phyloP scores from a whole-genome alignment of 2,113 vertebrate species.

The Dolichotis patagonum region DNA sequence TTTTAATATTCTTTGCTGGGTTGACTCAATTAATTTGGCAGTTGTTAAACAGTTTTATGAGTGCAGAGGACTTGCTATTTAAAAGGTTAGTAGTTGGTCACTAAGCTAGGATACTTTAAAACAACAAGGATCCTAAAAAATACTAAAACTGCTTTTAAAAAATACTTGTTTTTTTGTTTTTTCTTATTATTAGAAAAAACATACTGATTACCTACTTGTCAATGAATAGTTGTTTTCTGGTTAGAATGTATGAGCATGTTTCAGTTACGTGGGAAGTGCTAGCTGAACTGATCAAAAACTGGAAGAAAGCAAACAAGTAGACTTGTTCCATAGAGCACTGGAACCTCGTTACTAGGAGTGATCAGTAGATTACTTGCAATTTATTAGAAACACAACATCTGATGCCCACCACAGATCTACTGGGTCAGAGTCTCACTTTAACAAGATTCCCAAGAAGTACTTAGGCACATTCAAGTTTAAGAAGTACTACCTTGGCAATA shows the following conservation, averaged over 20 bases:
- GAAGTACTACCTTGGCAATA: neutral
- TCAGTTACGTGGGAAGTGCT: neutral
- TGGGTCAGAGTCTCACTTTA: slow-evolving; percentile 26
- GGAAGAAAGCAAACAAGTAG: neutral
- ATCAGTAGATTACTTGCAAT: neutral
- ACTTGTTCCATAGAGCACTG: neutral
- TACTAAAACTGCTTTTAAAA: neutral
- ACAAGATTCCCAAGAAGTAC: neutral
- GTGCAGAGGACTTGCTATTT: neutral
- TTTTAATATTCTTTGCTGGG: neutral
- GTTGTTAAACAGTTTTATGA: slow-evolving; percentile 35
- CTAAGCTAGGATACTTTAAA: neutral
- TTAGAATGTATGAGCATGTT: neutral
- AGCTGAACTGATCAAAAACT: neutral
- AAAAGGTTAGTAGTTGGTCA: neutral
- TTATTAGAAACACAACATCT: neutral
- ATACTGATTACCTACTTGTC: slow-evolving; percentile 4
- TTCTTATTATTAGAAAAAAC: slow-evolving; percentile 10
- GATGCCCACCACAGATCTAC: neutral
- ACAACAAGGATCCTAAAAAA: slow-evolving; percentile 22
- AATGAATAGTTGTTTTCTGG: neutral
- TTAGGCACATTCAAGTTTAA: neutral
- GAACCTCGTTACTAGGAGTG: neutral
- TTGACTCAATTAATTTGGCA: slow-evolving; percentile 4
- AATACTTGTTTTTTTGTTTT: neutral